phyloP scores from a whole-genome alignment of 1,140 invertebrate species.

The Acromyrmex charruanus region DNA sequence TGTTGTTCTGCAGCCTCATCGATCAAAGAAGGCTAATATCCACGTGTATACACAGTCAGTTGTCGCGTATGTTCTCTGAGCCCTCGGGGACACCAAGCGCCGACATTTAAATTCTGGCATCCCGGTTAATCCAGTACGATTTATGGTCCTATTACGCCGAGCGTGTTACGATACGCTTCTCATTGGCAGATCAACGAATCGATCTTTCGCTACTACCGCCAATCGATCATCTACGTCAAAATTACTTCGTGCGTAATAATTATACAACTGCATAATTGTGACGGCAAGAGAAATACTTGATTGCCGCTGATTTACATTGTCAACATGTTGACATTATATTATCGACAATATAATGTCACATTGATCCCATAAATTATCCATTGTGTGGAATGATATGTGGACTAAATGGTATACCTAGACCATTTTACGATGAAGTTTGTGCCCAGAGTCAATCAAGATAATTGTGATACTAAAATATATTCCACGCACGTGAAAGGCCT shows the following conservation, averaged over 20 bases:
- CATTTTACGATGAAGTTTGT: slow-evolving; percentile 14
- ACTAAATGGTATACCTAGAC: neutral
- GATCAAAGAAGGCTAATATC: slow-evolving; percentile 56
- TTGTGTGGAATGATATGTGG: neutral
- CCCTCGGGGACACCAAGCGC: slow-evolving; percentile 17
- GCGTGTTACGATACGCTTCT: slow-evolving; percentile 41
- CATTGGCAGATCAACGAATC: slow-evolving; percentile 54
- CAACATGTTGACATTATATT: neutral
- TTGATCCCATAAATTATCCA: neutral
- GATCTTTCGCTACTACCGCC: slow-evolving; percentile 30
- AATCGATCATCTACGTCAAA: slow-evolving; percentile 26
- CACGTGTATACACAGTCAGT: slow-evolving; percentile 52
- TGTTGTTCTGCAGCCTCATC: slow-evolving; percentile 40
- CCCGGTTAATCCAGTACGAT: slow-evolving; percentile 68
- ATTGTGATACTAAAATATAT: slow-evolving; percentile 19
- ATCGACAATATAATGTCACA: neutral
- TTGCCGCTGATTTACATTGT: slow-evolving; percentile 16
- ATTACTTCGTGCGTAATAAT: slow-evolving; percentile 42
- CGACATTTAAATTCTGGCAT: slow-evolving; percentile 71
- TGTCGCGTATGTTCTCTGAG: slow-evolving; percentile 40
- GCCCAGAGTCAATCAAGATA: slow-evolving; percentile 42
- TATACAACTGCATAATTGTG: slow-evolving; percentile 18
- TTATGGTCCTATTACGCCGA: slow-evolving; percentile 62
- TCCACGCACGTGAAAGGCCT: neutral
- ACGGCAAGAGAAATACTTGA: slow-evolving; percentile 35